A percentile compares a stretch with the other conserved stretches of the same genome.
Conservation (phyloP, 1,140 invertebrate species). For the Steinernema feltiae region DNA sequence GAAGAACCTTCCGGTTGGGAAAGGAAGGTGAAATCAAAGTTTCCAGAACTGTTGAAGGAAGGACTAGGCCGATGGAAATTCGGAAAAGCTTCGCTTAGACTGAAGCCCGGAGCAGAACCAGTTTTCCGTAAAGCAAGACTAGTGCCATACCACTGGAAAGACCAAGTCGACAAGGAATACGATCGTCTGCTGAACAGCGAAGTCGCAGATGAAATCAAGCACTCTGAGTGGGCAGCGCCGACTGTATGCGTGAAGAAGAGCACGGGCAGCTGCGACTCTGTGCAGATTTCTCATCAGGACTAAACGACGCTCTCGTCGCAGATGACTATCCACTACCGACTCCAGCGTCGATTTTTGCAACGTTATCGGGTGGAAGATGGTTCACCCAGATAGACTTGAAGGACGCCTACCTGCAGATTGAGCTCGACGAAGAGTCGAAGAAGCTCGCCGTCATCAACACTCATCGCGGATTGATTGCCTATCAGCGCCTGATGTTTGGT, state of each 20-base stretch:
- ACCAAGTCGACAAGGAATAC: slow-evolving; percentile 52
- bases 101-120: slow-evolving; percentile 30
- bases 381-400: slow-evolving; percentile 42
- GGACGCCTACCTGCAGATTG: slow-evolving; percentile 43
- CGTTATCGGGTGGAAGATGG: slow-evolving; percentile 24
- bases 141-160: slow-evolving; percentile 44
- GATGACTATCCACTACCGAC: slow-evolving; percentile 41
- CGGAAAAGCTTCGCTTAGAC: slow-evolving; percentile 21
- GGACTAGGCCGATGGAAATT: background rate
- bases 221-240: slow-evolving; percentile 60
- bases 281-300: slow-evolving; percentile 48
- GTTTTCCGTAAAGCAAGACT: slow-evolving; percentile 37
- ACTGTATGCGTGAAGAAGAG: slow-evolving; percentile 58
- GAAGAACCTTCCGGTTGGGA: too few species aligned
- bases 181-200: slow-evolving; percentile 36
- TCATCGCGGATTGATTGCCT: background rate
- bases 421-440: slow-evolving; percentile 31
- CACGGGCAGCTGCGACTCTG: slow-evolving; percentile 56
- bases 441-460: slow-evolving; percentile 34
- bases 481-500: slow-evolving; percentile 28
- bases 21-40: background rate
- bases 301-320: slow-evolving; percentile 34
- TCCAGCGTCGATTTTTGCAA: slow-evolving; percentile 36
- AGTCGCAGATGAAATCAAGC: slow-evolving; percentile 45
- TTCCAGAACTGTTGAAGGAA: background rate